phyloP scores from a whole-genome alignment of 1,140 invertebrate genomes.

The Globodera ellingtonae region DNA sequence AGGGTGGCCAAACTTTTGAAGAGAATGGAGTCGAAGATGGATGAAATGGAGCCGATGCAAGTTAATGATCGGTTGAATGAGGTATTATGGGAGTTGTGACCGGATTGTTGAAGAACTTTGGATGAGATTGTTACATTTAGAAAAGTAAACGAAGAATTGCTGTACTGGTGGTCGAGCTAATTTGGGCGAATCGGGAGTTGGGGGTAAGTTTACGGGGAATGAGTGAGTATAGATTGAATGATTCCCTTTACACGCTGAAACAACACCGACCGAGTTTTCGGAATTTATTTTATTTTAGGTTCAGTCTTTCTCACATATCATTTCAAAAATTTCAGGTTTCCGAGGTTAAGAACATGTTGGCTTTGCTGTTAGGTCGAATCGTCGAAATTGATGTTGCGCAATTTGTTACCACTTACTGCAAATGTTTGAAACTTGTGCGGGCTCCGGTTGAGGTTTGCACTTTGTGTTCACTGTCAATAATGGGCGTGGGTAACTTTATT shows the following conservation, averaged over 20 bases:
- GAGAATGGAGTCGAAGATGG: conserved; percentile 2
- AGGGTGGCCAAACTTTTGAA: conserved; percentile 10
- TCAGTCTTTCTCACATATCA: too few species aligned
- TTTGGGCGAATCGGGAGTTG: conserved; percentile 14
- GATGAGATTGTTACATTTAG: background rate
- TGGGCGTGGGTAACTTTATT: background rate
- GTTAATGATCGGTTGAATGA: conserved; percentile 2
- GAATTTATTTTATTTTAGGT: too few species aligned
- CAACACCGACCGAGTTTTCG: too few species aligned
- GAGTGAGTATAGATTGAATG: too few species aligned
- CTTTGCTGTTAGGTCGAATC: conserved; percentile 4
- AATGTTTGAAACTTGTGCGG: conserved; percentile 13
- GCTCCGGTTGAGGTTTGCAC: conserved; percentile 12
- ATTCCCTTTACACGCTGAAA: too few species aligned
- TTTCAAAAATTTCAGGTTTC: background rate
- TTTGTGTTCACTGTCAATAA: too few species aligned
- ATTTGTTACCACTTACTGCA: conserved; percentile 9
- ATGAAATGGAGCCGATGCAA: background rate
- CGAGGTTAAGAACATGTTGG: conserved; percentile 9
- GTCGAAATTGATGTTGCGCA: conserved; percentile 7
- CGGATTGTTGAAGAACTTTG: background rate
- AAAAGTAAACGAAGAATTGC: conserved; percentile 14
- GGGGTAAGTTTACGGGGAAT: background rate
- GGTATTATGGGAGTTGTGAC: background rate
- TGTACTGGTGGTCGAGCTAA: background rate